These are phyloP conservation scores for Melanargia galathea DNA, from an alignment of 2,888 invertebrate species.

Conservation along the genomic window DNA sequence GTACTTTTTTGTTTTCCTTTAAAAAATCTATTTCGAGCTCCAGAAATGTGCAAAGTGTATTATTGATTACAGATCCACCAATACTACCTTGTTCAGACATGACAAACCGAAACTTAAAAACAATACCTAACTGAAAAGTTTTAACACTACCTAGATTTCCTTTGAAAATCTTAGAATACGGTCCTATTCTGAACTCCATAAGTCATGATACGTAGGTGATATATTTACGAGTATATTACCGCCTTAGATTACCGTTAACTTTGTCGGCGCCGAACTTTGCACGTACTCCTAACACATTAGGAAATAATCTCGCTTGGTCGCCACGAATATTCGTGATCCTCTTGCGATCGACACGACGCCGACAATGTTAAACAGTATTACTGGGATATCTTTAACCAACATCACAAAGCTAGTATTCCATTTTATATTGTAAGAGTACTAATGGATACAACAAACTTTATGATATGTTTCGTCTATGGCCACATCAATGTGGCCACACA, in stretches of 20 bases:
- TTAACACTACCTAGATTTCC: constrained; percentile 26
- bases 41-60: no score
- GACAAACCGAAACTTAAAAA: constrained; percentile 18
- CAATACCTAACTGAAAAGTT: constrained; percentile 22
- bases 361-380: constrained; percentile 17
- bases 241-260: constrained; percentile 17
- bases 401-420: background rate
- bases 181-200: constrained; percentile 26
- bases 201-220: constrained; percentile 7
- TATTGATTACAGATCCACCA: no score
- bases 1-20: no score
- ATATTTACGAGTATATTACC: constrained; percentile 23
- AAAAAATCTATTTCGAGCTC: no score
- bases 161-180: constrained; percentile 24
- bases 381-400: constrained; percentile 1
- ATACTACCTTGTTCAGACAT: background rate
- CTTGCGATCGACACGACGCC: constrained; percentile 19
- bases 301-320: constrained; percentile 27
- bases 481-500: no score
- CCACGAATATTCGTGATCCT: constrained; percentile 56
- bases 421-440: background rate
- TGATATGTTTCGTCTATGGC: no score
- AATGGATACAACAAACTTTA: no score
- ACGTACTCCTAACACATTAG: constrained; percentile 24
- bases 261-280: constrained; percentile 21